Percentiles rank a stretch among this genome's conserved stretches.
These are phyloP conservation scores for Sussaba pulchella DNA, from an alignment of 2,888 invertebrate genomes.

Conservation along the genomic window DNA sequence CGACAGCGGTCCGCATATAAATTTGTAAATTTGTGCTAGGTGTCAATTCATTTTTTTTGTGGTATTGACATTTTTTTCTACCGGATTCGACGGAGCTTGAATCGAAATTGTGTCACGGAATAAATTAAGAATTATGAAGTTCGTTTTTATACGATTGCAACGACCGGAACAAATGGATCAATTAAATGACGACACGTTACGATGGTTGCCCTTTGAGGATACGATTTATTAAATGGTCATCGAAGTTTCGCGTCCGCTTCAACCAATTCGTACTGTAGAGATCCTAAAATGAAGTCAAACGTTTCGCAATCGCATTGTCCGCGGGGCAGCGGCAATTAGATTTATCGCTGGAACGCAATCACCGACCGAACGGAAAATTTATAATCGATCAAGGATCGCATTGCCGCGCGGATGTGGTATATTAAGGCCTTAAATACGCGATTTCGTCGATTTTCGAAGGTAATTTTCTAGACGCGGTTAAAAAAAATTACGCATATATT, in stretches of 20 bases:
- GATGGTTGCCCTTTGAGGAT: neutral
- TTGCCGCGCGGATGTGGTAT: neutral
- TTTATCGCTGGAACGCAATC: conserved; percentile 55
- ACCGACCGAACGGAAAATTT: conserved; percentile 33
- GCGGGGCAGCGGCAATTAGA: conserved; percentile 35
- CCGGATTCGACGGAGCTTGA: too few species aligned
- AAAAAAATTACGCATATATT: too few species aligned
- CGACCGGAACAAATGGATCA: neutral
- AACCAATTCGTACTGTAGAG: conserved; percentile 2
- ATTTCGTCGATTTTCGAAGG: too few species aligned
- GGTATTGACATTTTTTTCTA: too few species aligned
- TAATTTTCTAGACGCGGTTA: too few species aligned
- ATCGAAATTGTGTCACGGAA: neutral
- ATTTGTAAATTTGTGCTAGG: too few species aligned
- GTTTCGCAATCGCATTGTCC: conserved; percentile 54
- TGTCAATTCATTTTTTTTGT: too few species aligned
- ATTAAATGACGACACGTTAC: conserved; percentile 11
- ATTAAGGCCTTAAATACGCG: neutral
- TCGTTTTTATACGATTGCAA: neutral
- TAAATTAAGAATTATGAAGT: neutral
- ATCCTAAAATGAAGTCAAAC: conserved; percentile 18
- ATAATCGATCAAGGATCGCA: conserved; percentile 17
- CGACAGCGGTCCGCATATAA: too few species aligned
- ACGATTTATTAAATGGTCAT: conserved; percentile 22
- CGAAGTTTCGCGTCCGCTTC: conserved; percentile 1